Conservation (phyloP, 2,888 invertebrate genomes). For the Mythimna ferrago region DNA sequence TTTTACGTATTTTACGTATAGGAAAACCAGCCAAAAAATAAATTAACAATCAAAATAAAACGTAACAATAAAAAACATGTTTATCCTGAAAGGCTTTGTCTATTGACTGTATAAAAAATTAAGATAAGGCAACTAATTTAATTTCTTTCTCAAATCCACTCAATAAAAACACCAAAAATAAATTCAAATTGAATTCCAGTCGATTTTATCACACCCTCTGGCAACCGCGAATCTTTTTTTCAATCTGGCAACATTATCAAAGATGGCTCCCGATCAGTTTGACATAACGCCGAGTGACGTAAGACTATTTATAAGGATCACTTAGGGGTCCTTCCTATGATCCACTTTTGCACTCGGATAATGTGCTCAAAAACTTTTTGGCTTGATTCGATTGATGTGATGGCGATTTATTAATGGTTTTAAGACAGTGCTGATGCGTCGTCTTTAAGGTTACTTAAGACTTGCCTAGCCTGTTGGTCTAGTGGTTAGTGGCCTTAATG, state of each 20-base stretch:
- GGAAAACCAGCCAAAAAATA: no score
- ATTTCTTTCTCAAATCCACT: neutral
- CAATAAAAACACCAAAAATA: conserved; percentile 5
- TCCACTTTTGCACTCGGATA: conserved; percentile 53
- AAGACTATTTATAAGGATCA: conserved; percentile 70
- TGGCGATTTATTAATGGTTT: conserved; percentile 9
- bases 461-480: no score
- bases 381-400: conserved; percentile 24
- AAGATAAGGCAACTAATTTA: neutral
- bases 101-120: neutral
- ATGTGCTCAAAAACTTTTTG: conserved; percentile 21
- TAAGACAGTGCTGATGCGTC: neutral
- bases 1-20: no score
- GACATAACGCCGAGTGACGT: conserved; percentile 75
- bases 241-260: conserved; percentile 62
- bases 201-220: conserved; percentile 65
- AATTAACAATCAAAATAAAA: no score
- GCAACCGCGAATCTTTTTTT: conserved; percentile 64
- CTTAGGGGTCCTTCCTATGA: conserved; percentile 47
- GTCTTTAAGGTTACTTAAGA: neutral
- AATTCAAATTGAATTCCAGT: conserved; percentile 29
- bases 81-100: neutral
- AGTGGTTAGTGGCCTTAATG: no score
- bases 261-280: conserved; percentile 72
- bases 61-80: no score